Base-by-base conservation (phyloP, 1,140 invertebrate species). In the Ceratosolen solmsi region DNA sequence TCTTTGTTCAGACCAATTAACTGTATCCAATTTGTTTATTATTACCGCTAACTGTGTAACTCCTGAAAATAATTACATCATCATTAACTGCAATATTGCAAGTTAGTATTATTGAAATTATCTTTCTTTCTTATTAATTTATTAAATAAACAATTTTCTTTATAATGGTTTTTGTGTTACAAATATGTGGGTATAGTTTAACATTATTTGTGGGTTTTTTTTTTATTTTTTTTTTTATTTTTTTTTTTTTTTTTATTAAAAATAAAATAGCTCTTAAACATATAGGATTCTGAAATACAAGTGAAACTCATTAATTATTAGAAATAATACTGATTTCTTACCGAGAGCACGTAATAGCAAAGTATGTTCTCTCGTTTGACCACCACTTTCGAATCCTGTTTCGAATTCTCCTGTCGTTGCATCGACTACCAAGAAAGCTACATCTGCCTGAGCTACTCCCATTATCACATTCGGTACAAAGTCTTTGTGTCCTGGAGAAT, bases 401-500 rank as follows among this genome's bases (percentile, higher is more conserved):
- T 99, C 99, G 92, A 99, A 99, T 92, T 99, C 99, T 25, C 99
- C 99, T 87, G 95, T 94, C 0, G 96, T 96, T 15, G 98, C 97
- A 93, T 99, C 98, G 1, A 99, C 96, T 0, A 99, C 99, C 22
- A 99, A 92, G 56, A 99, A 92, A 46, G 98, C 98, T 11, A 98
- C 98, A 93, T 99, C 99, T 38, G 99, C 98, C 92, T 99, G 98
- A 17, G 97, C 96, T 38, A 98, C 97, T 70, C 98, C 98, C 46
- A 96, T 98, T 80, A 99, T 99, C 98, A 99, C 99, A 88, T 99
- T 99, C 1, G 99, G 98, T 88, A 99, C 99, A 88, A 99, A 99
- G 91, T 99, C 95, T 92, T 96, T 98, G 90, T 99, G 99, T 0
- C 99, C 99, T 4, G 99, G 99, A 73, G 98, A 98, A 94, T 99